These are phyloP conservation scores for Nanorana parkeri DNA, from an alignment of 2,113 vertebrate genomes.

Conservation along the genomic window DNA sequence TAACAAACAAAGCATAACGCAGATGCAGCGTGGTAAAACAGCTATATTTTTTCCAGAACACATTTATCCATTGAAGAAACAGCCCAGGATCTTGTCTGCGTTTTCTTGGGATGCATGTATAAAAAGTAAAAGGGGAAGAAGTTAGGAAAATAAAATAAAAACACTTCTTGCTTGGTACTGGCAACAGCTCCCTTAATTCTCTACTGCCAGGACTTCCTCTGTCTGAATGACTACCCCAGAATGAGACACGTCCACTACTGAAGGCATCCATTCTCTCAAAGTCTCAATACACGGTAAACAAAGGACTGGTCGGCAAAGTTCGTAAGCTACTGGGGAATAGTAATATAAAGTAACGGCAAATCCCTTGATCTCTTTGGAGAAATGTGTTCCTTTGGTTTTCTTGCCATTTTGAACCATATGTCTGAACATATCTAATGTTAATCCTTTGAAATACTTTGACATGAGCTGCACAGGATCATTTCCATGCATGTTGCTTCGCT, in stretches of 20 bases:
- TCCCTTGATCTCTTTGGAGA: conserved; percentile 22
- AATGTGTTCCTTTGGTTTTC: conserved; percentile 8
- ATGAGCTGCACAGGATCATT: neutral
- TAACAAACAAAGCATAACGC: too few species aligned
- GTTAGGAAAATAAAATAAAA: too few species aligned
- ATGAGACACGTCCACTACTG: neutral
- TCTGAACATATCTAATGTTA: conserved; percentile 22
- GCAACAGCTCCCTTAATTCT: too few species aligned
- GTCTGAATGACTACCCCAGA: neutral
- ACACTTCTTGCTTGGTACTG: too few species aligned
- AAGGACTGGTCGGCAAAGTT: neutral
- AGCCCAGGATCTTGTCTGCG: too few species aligned
- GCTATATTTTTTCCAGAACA: too few species aligned
- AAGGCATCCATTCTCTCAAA: conserved; percentile 30
- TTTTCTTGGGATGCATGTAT: too few species aligned
- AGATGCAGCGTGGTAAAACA: too few species aligned
- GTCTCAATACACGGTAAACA: neutral
- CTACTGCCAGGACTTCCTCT: neutral
- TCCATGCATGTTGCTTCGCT: neutral
- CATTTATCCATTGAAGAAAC: too few species aligned
- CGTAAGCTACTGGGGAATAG: conserved; percentile 31
- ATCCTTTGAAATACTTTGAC: conserved; percentile 6
- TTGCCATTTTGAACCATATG: conserved; percentile 16
- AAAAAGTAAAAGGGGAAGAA: too few species aligned
- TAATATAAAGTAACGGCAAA: conserved; percentile 31